Conservation (phyloP, 2,888 invertebrate genomes). For the Rhogogaster chlorosoma region DNA sequence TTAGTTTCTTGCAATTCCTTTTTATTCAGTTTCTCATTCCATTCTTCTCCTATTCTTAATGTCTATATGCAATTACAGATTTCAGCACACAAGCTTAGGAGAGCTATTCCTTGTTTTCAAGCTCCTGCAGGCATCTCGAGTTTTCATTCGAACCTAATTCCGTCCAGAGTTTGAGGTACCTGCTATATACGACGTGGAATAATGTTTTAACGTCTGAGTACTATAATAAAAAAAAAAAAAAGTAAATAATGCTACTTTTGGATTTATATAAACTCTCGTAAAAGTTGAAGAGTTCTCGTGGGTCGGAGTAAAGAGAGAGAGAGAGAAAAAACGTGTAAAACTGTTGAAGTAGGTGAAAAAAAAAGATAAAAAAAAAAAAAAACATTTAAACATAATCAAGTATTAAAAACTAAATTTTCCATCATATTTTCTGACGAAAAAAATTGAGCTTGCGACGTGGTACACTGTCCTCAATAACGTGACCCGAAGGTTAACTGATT, state of each 20-base stretch:
- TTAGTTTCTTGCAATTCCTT: background rate
- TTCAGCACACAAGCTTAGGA: background rate
- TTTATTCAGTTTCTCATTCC: background rate
- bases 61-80: background rate
- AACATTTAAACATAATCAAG: background rate
- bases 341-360: background rate
- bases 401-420: too few relatives aligned
- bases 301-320: background rate
- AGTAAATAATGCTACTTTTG: constrained; percentile 15
- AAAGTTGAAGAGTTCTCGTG: constrained; percentile 28
- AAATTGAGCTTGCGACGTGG: background rate
- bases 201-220: constrained; percentile 12
- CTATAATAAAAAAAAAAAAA: background rate
- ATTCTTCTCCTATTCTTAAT: background rate
- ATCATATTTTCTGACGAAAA: background rate
- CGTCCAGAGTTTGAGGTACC: background rate
- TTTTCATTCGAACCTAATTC: background rate
- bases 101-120: background rate
- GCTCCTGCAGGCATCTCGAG: background rate
- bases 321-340: background rate
- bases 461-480: background rate
- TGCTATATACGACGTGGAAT: background rate
- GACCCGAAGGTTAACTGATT: background rate
- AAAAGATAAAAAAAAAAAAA: background rate
- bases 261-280: constrained; percentile 30